Base-by-base conservation (phyloP, 2,797 vertebrate species). In the Pteronotus mesoamericanus region DNA sequence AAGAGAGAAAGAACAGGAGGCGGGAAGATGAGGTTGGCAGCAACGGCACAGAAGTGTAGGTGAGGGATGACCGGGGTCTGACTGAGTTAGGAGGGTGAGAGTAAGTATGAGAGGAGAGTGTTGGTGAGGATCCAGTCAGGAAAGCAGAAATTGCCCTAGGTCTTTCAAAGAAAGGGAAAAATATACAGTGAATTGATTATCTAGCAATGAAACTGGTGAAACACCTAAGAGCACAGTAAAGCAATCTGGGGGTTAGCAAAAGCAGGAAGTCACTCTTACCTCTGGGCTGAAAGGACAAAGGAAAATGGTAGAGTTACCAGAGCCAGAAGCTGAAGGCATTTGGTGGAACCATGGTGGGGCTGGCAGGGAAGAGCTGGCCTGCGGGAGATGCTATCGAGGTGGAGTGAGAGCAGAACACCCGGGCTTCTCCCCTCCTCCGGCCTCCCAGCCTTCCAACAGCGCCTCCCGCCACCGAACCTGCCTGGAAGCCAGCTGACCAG, bases 31-130 rank as follows among this genome's bases (percentile, higher is more conserved):
- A 78, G 9, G 6, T 12, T 48, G n/a, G 51, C 18, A 4, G 6
- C 10, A 18, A 34, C 9, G 44, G 18, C 9, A 26, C 15, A 29
- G 66, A 80, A 57, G 1, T 22, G 5, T 0, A 37, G 21, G 3
- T 5, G 21, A 42, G 39, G 18, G 34, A 19, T 55, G 57, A 48
- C 9, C 29, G 19, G 24, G 16, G 4, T 74, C 71, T 66, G 34
- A 77, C 77, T 7, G 21, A 53, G 34, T 26, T 16, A 44, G 26
- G 48, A 69, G 44, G 34, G 2, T 46, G 32, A 26, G 1, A 1
- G 48, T 18, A 37, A 6, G 9, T 3, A 0, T 4, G 22, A 86
- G 34, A 75, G n/a, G 24, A 7, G 10, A n/a, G 1, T 8, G 6
- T 74, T 69, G 26, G 42, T 24, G 46, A 64, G 29, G 72, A 84